These are phyloP conservation scores for Darevskia mixta DNA, from an alignment of 2,797 vertebrate genomes.

Conservation along the genomic window DNA sequence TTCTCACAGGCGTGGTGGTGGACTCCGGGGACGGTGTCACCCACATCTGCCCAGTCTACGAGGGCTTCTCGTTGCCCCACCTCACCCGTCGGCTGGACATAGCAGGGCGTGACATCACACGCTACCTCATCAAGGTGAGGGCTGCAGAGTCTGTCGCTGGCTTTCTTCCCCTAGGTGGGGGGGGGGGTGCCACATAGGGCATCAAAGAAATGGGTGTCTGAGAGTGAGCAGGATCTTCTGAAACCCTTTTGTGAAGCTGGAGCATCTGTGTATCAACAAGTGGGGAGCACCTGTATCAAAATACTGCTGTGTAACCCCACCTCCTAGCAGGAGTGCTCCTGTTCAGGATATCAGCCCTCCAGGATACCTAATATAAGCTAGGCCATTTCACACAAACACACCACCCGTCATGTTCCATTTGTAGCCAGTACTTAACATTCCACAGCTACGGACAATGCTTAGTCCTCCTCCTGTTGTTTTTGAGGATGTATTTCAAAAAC, in stretches of 20 bases:
- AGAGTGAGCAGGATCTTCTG: background rate
- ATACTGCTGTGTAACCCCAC: background rate
- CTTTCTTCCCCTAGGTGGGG: background rate
- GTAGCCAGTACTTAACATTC: background rate
- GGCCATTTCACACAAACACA: background rate
- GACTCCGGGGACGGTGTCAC: constrained; percentile 70
- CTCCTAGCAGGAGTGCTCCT: background rate
- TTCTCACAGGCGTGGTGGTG: constrained; percentile 69
- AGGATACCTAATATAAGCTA: too few relatives aligned
- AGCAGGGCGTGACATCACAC: constrained; percentile 67
- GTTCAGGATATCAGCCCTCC: background rate
- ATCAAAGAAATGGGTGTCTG: too few relatives aligned
- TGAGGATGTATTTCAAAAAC: background rate
- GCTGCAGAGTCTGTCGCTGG: fast-evolving
- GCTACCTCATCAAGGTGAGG: constrained; percentile 62
- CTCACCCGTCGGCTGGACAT: constrained; percentile 66
- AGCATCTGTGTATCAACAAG: background rate
- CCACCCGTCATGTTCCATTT: background rate
- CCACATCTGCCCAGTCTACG: constrained; percentile 72
- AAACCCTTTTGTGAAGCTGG: background rate
- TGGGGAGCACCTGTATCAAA: background rate
- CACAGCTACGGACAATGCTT: too few relatives aligned
- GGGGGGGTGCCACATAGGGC: too few relatives aligned
- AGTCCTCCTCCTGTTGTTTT: background rate
- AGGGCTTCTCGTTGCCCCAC: constrained; percentile 74